These are phyloP conservation scores for Cerastis rubricosa DNA, from an alignment of 2,888 invertebrate species.

Conservation along the genomic window DNA sequence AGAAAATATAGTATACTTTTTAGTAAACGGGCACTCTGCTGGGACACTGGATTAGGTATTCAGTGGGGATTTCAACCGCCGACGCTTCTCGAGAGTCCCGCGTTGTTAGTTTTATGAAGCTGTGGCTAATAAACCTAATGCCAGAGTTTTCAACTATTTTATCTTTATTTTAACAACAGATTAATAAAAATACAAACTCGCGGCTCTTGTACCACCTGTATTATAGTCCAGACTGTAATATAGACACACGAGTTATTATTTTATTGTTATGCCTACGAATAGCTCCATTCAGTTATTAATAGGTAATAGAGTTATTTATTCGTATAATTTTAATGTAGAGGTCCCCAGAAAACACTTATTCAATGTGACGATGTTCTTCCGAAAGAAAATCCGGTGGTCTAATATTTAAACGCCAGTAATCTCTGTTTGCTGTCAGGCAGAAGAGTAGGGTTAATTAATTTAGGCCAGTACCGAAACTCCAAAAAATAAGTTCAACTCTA, in stretches of 20 bases:
- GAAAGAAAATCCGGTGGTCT: slow-evolving; percentile 36
- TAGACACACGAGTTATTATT: not conserved
- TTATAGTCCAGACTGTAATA: not conserved
- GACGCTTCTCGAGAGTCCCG: slow-evolving; percentile 45
- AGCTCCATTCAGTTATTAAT: not conserved
- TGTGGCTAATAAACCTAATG: slow-evolving; percentile 54
- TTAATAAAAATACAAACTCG: not conserved
- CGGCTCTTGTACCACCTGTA: not conserved
- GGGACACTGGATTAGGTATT: slow-evolving; percentile 61
- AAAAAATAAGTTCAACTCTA: slow-evolving; percentile 14
- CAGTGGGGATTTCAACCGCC: slow-evolving; percentile 59
- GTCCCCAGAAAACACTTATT: slow-evolving; percentile 3
- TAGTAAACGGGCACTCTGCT: slow-evolving; percentile 40
- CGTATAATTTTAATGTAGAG: not conserved
- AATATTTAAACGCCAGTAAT: slow-evolving; percentile 51
- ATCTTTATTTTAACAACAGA: slow-evolving; percentile 20
- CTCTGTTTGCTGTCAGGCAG: slow-evolving; percentile 40
- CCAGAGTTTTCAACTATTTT: slow-evolving; percentile 34
- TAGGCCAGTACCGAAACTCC: slow-evolving; percentile 28
- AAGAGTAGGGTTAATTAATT: slow-evolving; percentile 46
- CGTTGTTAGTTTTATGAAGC: slow-evolving; percentile 58
- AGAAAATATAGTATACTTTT: slow-evolving; percentile 31
- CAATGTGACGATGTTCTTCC: slow-evolving; percentile 20
- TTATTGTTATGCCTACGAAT: not conserved
- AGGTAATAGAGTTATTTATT: slow-evolving; percentile 3